Percentiles rank a stretch among this genome's conserved stretches.
Conservation (phyloP, 2,797 vertebrate species). For the Telmatherina bonti region DNA sequence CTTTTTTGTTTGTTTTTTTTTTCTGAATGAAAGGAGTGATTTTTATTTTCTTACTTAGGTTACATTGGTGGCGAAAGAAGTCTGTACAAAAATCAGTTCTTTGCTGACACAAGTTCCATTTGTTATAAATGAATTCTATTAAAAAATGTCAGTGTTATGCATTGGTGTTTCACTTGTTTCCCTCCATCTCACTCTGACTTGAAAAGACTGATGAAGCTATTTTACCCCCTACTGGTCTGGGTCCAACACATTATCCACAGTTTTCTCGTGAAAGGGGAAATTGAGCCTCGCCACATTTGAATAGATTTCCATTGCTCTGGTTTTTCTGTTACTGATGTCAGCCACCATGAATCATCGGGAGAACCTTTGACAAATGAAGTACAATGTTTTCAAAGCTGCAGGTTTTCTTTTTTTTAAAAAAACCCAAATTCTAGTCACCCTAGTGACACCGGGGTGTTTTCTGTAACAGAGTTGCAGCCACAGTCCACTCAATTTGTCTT, state of each 20-base stretch:
- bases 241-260: constrained; percentile 75
- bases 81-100: constrained; percentile 99
- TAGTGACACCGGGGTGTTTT: neutral
- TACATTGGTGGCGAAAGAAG: constrained; percentile 98
- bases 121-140: constrained; percentile 99
- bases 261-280: constrained; percentile 69
- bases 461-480: constrained; percentile 22
- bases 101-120: constrained; percentile 99
- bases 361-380: constrained; percentile 61
- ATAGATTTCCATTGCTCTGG: constrained; percentile 72
- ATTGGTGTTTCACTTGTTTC: constrained; percentile 85
- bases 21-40: constrained; percentile 99
- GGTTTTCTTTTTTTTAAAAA: constrained; percentile 36
- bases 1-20: constrained; percentile 83
- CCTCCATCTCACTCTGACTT: constrained; percentile 68
- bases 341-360: constrained; percentile 66
- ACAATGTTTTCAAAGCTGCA: constrained; percentile 50
- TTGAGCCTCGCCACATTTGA: constrained; percentile 71
- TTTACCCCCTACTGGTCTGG: constrained; percentile 75
- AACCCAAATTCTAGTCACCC: constrained; percentile 33
- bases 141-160: constrained; percentile 99
- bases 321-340: constrained; percentile 68
- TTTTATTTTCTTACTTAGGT: constrained; percentile 99
- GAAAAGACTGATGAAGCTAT: constrained; percentile 76
- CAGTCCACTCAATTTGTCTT: neutral